Evolutionary conservation across 2,113 vertebrate species (phyloP), one percentile per base, ranked within the genome.

Genomic region (Neolamprologus tretocephalus): DNA sequence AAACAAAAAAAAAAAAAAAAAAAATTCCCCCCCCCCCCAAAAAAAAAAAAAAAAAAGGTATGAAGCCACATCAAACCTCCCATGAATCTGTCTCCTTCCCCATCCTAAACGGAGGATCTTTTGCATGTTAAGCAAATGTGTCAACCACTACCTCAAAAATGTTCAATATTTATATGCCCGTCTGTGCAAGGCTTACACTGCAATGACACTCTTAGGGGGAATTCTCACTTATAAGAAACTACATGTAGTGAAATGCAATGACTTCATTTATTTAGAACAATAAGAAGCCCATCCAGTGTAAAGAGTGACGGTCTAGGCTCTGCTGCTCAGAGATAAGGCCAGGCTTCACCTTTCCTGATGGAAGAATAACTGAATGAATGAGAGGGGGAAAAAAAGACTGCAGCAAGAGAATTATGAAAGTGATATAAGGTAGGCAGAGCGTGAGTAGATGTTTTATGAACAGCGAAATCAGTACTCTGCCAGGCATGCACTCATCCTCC

Each of bases 291-390:
- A 33, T 31, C 73, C 57, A 71, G 55, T 26, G 53, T n/a, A 58
- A 79, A 35, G 57, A 51, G 33, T 9, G 35, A 47, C 10, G 4
- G 49, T 42, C 61, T 87, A 35, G 49, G 83, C 82, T 63, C 87
- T 89, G 89, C 51, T 73, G 68, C 54, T 89, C 47, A 4, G 84
- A 91, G 87, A 91, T 90, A 86, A 93, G 45, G 81, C 71, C 42
- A 5, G 23, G 78, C 91, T 73, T 85, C 88, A 87, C 66, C 49
- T 83, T 63, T 28, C 53, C 54, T 61, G 73, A 90, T 19, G 10
- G 7, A 80, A 58, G 31, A 47, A 84, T 71, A 82, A 45, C 31
- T n/a, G 26, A 79, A 82, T 7, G 51, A 86, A 40, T 42, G 68
- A 85, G 10, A 19, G 45, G 68, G 26, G 68, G 6, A 0, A 0